Conservation (phyloP, 1,140 invertebrate species). For the Sarcophaga bullata region DNA sequence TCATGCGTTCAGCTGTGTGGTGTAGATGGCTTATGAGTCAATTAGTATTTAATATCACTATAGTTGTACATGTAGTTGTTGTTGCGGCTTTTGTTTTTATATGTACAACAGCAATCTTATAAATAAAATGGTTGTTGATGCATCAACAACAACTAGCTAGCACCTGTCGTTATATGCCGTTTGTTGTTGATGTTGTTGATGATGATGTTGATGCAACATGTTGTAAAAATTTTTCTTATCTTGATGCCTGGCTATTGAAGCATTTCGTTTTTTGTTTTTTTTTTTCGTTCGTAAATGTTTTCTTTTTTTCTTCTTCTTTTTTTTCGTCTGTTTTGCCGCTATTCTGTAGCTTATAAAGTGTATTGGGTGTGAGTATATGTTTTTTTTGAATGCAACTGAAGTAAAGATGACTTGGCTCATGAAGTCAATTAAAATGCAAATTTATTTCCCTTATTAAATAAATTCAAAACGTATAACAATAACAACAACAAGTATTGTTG, state of each 20-base stretch:
- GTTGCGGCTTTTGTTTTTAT: not conserved
- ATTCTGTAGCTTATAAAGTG: too few species aligned
- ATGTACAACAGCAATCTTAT: not conserved
- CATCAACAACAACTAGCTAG: too few species aligned
- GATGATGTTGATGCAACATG: constrained; percentile 17
- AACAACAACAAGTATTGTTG: too few species aligned
- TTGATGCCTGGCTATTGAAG: constrained; percentile 21
- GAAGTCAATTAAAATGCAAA: not conserved
- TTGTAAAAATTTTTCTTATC: not conserved
- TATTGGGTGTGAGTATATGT: too few species aligned
- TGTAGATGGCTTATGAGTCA: constrained; percentile 1
- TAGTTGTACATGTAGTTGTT: not conserved
- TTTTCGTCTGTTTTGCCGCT: not conserved
- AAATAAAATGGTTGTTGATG: too few species aligned
- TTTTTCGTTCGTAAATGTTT: constrained; percentile 5
- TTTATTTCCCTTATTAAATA: constrained; percentile 21
- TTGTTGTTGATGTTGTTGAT: too few species aligned
- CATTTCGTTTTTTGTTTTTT: constrained; percentile 11
- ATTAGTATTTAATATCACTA: not conserved
- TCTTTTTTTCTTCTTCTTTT: not conserved
- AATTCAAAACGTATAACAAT: not conserved
- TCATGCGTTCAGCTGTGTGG: not conserved
- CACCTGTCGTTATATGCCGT: too few species aligned
- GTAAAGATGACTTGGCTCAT: not conserved
- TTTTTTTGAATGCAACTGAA: too few species aligned